phyloP scores from a whole-genome alignment of 2,113 vertebrate genomes.

The Suricata suricatta region DNA sequence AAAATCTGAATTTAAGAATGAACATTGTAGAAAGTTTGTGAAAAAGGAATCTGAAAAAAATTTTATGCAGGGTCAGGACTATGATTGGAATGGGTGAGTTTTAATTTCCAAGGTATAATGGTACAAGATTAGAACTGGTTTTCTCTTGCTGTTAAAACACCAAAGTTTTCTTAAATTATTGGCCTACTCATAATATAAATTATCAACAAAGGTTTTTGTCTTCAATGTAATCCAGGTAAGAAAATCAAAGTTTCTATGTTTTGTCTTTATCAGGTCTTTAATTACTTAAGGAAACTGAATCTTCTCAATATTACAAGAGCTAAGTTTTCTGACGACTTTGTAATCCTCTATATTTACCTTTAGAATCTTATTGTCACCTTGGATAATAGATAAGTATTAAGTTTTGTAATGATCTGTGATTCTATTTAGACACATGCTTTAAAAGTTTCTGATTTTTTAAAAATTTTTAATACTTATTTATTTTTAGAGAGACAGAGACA shows the following conservation, averaged over 20 bases:
- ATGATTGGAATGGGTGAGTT: neutral
- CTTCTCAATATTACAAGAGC: neutral
- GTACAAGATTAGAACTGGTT: neutral
- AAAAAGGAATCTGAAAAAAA: neutral
- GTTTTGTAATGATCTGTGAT: neutral
- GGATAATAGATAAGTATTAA: neutral
- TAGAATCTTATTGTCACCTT: neutral
- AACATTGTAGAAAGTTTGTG: neutral
- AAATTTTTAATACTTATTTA: no score
- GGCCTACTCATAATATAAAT: neutral
- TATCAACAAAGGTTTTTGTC: neutral
- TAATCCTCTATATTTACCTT: neutral
- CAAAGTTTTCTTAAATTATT: neutral
- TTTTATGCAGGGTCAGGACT: neutral
- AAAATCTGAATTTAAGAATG: neutral
- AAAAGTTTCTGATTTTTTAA: neutral
- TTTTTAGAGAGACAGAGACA: no score
- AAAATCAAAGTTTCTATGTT: neutral
- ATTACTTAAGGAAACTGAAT: neutral
- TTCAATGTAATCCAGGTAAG: neutral
- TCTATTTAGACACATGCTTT: neutral
- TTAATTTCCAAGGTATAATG: neutral
- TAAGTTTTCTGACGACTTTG: neutral
- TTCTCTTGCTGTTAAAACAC: neutral
- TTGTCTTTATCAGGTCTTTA: neutral